These are phyloP conservation scores for Agapetus fuscipes DNA, from an alignment of 2,888 invertebrate genomes.

Conservation along the genomic window DNA sequence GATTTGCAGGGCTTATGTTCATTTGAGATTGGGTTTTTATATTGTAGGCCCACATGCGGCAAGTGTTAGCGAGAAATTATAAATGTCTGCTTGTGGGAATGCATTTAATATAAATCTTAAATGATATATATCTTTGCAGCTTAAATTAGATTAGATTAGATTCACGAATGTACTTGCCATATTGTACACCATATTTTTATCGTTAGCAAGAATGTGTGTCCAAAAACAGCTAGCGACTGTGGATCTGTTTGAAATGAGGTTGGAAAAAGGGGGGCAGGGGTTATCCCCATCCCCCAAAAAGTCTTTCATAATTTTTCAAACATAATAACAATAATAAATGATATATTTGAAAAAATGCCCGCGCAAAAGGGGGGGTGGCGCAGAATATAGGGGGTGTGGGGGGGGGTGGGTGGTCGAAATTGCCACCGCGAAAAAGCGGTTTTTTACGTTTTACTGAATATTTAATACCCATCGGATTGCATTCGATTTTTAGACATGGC, in stretches of 20 bases:
- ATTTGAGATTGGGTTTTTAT: no score
- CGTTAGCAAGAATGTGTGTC: no score
- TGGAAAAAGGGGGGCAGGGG: conserved; percentile 6
- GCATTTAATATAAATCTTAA: no score
- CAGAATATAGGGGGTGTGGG: neutral
- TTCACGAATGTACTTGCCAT: neutral
- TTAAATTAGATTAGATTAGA: neutral
- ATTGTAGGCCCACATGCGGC: no score
- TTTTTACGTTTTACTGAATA: neutral
- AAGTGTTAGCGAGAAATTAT: no score
- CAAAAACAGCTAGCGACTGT: neutral
- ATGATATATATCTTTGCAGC: neutral
- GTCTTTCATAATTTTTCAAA: conserved; percentile 21
- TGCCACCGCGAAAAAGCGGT: neutral
- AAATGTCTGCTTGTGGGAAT: no score
- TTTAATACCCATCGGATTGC: neutral
- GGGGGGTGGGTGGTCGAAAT: neutral
- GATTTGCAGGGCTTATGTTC: no score
- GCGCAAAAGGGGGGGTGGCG: conserved; percentile 5
- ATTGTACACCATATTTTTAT: no score
- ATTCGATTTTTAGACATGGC: neutral
- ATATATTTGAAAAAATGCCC: conserved; percentile 18
- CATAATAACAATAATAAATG: conserved; percentile 21
- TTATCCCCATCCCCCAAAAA: conserved; percentile 5
- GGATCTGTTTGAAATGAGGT: neutral